These are phyloP conservation scores for Loxodonta africana DNA, from an alignment of 2,113 vertebrate species.

Conservation along the genomic window DNA sequence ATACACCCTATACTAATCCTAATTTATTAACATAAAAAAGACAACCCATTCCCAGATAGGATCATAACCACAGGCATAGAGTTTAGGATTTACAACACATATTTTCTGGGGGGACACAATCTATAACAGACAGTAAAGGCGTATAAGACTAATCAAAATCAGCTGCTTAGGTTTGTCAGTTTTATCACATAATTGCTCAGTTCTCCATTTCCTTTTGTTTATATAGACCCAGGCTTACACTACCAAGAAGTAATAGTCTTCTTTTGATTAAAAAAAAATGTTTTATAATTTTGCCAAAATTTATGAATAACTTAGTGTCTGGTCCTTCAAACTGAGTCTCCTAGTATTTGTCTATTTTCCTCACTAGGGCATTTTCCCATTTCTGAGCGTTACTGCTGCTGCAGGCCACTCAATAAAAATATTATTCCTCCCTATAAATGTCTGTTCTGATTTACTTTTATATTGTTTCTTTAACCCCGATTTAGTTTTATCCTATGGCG, in stretches of 20 bases:
- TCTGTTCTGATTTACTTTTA: conserved; percentile 67
- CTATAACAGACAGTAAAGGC: neutral
- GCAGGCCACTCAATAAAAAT: conserved; percentile 67
- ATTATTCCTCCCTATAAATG: conserved; percentile 31
- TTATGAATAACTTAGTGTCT: conserved; percentile 53
- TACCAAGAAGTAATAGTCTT: conserved; percentile 45
- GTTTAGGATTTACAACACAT: too few relatives aligned
- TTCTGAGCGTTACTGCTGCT: conserved; percentile 57
- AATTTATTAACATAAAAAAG: too few relatives aligned
- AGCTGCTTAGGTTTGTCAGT: neutral
- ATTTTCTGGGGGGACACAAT: too few relatives aligned
- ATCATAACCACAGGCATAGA: too few relatives aligned
- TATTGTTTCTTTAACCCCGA: conserved; percentile 78
- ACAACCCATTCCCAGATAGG: too few relatives aligned
- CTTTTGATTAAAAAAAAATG: conserved; percentile 2
- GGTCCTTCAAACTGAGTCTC: conserved; percentile 43
- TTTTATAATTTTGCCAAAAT: conserved; percentile 49
- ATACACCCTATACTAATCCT: too few relatives aligned
- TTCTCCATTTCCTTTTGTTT: neutral
- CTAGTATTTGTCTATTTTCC: conserved; percentile 65
- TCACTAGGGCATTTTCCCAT: conserved; percentile 64
- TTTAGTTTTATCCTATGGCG: conserved; percentile 48
- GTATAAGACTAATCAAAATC: neutral
- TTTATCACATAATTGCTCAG: neutral
- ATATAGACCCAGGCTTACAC: neutral